These are phyloP conservation scores for Sceliomorpha sp. DNA, from an alignment of 2,888 invertebrate genomes.

Conservation along the genomic window DNA sequence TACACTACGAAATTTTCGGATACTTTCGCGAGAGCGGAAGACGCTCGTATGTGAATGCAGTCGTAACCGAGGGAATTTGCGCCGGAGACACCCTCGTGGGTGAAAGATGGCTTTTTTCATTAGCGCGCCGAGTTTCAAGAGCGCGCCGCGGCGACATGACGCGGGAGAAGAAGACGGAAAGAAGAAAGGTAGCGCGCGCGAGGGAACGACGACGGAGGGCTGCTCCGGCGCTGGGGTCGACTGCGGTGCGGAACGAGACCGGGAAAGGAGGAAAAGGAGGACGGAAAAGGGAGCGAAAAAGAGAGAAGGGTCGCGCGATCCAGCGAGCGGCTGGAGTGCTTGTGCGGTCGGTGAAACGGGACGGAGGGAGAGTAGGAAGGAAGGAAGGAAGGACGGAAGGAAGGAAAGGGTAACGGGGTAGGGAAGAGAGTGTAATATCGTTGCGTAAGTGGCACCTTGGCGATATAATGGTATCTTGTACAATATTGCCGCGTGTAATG, in stretches of 20 bases:
- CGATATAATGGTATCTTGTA: slow-evolving; percentile 46
- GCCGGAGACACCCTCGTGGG: slow-evolving; percentile 31
- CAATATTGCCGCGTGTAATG: slow-evolving; percentile 49
- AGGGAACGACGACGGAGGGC: no score
- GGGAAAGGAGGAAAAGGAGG: slow-evolving; percentile 16
- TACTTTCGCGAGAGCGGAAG: slow-evolving; percentile 22
- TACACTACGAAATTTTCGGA: background rate
- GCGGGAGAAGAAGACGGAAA: slow-evolving; percentile 8
- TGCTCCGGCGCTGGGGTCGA: background rate
- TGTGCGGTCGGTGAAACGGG: background rate
- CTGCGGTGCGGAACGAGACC: slow-evolving; percentile 10
- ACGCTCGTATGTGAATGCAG: slow-evolving; percentile 29
- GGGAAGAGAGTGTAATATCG: slow-evolving; percentile 42
- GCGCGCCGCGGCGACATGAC: slow-evolving; percentile 11
- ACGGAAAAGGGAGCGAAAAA: slow-evolving; percentile 4
- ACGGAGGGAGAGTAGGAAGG: background rate
- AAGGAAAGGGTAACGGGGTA: background rate
- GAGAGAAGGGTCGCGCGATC: background rate
- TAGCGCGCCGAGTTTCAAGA: slow-evolving; percentile 41
- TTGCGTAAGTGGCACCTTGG: slow-evolving; percentile 53
- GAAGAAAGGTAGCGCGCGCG: slow-evolving; percentile 17
- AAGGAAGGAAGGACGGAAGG: slow-evolving; percentile 4
- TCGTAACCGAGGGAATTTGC: slow-evolving; percentile 35
- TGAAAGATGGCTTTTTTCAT: slow-evolving; percentile 46
- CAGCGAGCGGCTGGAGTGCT: slow-evolving; percentile 5